Evolutionary conservation across 2,797 vertebrate species (phyloP), one percentile per base, ranked within the genome.

Genomic region (Tenualosa ilisha): DNA sequence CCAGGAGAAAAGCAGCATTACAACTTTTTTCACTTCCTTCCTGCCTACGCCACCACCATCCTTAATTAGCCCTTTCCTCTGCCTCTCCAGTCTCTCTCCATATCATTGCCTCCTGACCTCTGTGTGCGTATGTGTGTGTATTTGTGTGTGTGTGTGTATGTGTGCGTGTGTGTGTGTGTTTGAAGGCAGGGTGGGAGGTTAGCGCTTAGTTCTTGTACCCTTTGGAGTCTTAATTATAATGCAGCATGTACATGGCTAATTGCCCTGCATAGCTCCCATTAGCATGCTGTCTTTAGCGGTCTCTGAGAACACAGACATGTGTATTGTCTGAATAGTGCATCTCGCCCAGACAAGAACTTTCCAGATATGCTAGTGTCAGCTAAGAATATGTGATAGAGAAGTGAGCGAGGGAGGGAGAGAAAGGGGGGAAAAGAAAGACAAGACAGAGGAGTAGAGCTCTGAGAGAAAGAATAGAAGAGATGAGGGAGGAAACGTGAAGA

Each of bases 211-310:
- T 4, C 46, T 2, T 2, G 7, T 46, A 2, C 46, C 7, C 3
- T 93, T 93, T 90, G 88, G 85, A 87, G 90, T 95, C 91, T 94
- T 95, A 95, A 95, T 96, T 94, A 94, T 89, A 94, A 92, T 91
- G 86, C 91, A 91, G 88, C 89, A 82, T 94, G 95, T 92, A 93
- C 92, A 91, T 92, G 93, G 92, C 93, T 94, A 95, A 95, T 96
- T 95, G 94, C 92, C 90, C 89, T 68, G 90, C 89, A 91, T 91
- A 61, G 84, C 84, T 81, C 92, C 92, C 85, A 87, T 93, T 92
- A 91, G 85, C 86, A 90, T 90, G 43, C 92, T 87, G 93, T 94
- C 94, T 93, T 81, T 86, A 81, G 82, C 88, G 72, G 88, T 95
- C 92, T 92, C 81, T 7, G 84, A 86, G 88, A 92, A 94, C 91